A percentile compares a stretch with the other conserved stretches of the same genome.
Evolutionary conservation across 2,888 invertebrate genomes (phyloP).

Genomic region (Tanypteryx hageni): DNA sequence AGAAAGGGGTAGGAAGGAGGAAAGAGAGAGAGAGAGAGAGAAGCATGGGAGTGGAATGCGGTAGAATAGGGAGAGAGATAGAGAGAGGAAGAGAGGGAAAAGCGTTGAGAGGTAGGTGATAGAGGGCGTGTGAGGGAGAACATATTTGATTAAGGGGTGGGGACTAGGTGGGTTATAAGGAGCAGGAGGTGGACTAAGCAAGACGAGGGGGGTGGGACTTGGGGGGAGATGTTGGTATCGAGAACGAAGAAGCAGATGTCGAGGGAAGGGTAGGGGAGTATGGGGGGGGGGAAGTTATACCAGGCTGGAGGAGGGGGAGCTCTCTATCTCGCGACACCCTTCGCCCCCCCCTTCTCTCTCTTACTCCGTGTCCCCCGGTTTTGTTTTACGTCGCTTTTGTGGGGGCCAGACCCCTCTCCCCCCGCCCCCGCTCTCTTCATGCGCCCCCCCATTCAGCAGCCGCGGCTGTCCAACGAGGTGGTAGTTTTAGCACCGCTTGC

Average conservation of each 20-base stretch:
- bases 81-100: not conserved
- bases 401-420: not conserved
- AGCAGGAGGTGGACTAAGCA: not conserved
- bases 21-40: no score
- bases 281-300: slow-evolving; percentile 4
- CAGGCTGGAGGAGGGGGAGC: not conserved
- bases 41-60: no score
- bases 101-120: not conserved
- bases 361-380: not conserved
- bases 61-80: no score
- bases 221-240: not conserved
- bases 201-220: not conserved
- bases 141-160: not conserved
- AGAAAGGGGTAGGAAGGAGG: no score
- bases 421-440: not conserved
- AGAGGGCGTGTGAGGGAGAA: not conserved
- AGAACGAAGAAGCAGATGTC: not conserved
- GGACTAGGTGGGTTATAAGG: not conserved
- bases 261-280: not conserved
- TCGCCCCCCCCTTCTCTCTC: not conserved
- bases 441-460: not conserved
- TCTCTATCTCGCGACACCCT: not conserved
- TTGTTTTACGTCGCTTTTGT: slow-evolving; percentile 54
- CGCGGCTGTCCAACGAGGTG: slow-evolving; percentile 54
- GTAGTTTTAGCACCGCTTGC: slow-evolving; percentile 48